Conservation (phyloP, 2,888 invertebrate genomes). For the Phortica magna region DNA sequence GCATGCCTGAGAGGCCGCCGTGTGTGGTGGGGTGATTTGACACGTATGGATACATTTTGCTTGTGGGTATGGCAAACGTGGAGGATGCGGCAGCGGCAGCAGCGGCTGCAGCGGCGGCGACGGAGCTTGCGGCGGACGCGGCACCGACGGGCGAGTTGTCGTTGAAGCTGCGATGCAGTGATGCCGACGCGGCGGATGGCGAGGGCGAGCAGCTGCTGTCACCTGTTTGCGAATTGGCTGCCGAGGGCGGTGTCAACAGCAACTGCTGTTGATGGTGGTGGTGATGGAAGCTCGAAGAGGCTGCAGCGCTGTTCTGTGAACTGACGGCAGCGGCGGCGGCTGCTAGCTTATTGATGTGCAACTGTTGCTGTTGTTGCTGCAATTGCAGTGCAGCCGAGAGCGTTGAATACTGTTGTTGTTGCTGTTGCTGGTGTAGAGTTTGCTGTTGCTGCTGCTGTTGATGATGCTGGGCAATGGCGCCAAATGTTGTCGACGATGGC, state of each 20-base stretch:
- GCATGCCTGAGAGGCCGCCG: slow-evolving; percentile 90
- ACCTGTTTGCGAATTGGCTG: slow-evolving; percentile 72
- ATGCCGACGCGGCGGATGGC: slow-evolving; percentile 67
- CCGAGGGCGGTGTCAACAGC: slow-evolving; percentile 72
- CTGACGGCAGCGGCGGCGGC: slow-evolving; percentile 73
- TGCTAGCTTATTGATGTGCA: slow-evolving; percentile 74
- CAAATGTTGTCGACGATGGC: slow-evolving; percentile 66
- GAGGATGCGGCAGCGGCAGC: slow-evolving; percentile 67
- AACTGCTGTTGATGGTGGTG: slow-evolving; percentile 64
- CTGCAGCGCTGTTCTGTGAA: slow-evolving; percentile 58
- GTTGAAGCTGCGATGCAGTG: slow-evolving; percentile 68
- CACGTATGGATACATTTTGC: slow-evolving; percentile 95
- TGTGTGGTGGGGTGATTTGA: slow-evolving; percentile 84
- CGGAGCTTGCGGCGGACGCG: slow-evolving; percentile 80
- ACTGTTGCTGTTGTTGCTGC: slow-evolving; percentile 71
- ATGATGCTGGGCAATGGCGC: slow-evolving; percentile 57
- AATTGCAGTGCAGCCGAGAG: slow-evolving; percentile 76
- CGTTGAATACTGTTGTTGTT: slow-evolving; percentile 77
- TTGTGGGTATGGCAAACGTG: slow-evolving; percentile 83
- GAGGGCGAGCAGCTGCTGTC: slow-evolving; percentile 73
- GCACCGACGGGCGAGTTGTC: slow-evolving; percentile 78
- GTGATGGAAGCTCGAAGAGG: slow-evolving; percentile 31
- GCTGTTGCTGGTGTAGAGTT: slow-evolving; percentile 58
- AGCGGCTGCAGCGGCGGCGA: slow-evolving; percentile 62
- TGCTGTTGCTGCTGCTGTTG: slow-evolving; percentile 59